Conservation (phyloP, 92 coral and sea anemone species). For the Parazoanthus atlanticus region DNA sequence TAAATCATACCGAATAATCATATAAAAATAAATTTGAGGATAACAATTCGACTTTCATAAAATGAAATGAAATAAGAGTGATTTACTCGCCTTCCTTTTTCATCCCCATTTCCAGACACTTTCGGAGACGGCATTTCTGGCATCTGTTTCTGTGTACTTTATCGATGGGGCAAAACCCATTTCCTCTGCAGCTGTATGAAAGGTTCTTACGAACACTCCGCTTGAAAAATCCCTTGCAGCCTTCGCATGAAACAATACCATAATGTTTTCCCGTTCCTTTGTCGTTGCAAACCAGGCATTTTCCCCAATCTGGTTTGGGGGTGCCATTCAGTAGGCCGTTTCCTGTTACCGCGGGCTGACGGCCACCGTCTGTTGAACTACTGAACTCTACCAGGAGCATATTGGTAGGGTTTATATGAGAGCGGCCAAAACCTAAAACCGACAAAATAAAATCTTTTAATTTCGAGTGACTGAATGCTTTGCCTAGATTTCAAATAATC, state of each 20-base stretch:
- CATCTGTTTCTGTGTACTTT: conserved; percentile 92
- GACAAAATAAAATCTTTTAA: not conserved
- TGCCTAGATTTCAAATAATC: not conserved
- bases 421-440: not conserved
- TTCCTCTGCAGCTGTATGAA: conserved; percentile 79
- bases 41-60: not conserved
- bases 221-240: conserved; percentile 97
- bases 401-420: not conserved
- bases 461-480: not conserved
- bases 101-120: conserved; percentile 93
- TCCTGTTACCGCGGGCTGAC: not conserved
- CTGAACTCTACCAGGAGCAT: not conserved
- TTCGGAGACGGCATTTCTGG: conserved; percentile 88
- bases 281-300: conserved; percentile 92
- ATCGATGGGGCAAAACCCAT: conserved; percentile 78
- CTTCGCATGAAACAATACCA: conserved; percentile 96
- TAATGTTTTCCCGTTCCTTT: conserved; percentile 92
- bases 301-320: conserved; percentile 70
- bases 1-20: too few species aligned
- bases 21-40: not conserved
- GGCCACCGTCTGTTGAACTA: not conserved
- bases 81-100: conserved; percentile 74
- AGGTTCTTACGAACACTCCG: conserved; percentile 83
- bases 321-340: not conserved
- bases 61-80: not conserved